phyloP scores from a whole-genome alignment of 2,888 invertebrate species.

The Pharmacophagus antenor region DNA sequence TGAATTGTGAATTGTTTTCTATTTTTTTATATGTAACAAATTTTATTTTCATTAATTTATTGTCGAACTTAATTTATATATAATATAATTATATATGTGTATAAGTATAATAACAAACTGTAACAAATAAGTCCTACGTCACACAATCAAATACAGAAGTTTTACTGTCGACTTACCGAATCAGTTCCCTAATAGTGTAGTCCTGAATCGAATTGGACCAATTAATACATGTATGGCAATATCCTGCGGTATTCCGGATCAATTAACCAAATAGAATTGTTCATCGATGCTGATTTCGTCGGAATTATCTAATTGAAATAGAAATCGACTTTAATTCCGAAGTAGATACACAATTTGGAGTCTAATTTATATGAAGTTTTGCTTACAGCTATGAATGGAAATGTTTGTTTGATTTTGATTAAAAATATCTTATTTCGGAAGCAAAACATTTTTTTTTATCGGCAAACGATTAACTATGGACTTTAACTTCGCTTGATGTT shows the following conservation, averaged over 20 bases:
- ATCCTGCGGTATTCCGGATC: constrained; percentile 2
- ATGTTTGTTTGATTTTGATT: neutral
- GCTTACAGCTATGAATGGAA: neutral
- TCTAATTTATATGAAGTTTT: neutral
- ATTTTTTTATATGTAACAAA: too few species aligned
- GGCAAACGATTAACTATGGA: too few species aligned
- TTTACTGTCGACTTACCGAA: constrained; percentile 3
- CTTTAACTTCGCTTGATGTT: too few species aligned
- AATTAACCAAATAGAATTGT: constrained; percentile 9
- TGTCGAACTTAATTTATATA: too few species aligned
- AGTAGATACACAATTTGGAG: neutral
- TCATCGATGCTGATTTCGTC: neutral
- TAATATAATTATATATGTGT: too few species aligned
- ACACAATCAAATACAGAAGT: neutral
- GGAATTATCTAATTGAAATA: neutral
- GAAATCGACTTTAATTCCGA: neutral
- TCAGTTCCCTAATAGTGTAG: constrained; percentile 10
- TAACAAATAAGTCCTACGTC: neutral
- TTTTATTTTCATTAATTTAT: too few species aligned
- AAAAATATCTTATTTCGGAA: too few species aligned
- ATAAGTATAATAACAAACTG: too few species aligned
- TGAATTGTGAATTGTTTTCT: too few species aligned
- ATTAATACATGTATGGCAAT: constrained; percentile 22
- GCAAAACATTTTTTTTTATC: too few species aligned
- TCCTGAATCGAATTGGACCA: constrained; percentile 9